A percentile compares a stretch with the other conserved stretches of the same genome.
phyloP scores from a whole-genome alignment of 2,113 vertebrate genomes.

The Procavia capensis region DNA sequence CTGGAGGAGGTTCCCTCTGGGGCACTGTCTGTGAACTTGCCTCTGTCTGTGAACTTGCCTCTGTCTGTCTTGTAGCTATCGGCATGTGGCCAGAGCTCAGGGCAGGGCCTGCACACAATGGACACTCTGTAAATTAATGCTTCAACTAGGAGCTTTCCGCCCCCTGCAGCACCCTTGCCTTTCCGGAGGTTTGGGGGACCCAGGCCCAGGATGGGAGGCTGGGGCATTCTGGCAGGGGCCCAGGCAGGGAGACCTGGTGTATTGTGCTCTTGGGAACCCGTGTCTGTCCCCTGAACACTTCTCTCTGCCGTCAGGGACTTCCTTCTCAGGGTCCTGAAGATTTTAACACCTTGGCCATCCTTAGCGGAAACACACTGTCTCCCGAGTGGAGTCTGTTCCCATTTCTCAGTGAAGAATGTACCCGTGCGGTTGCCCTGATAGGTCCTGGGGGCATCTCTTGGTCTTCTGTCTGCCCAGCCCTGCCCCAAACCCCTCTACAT shows the following conservation, averaged over 20 bases:
- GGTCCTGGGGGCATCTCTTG: accelerated
- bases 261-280: not conserved
- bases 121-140: no score
- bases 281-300: accelerated
- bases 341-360: no score
- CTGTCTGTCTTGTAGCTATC: accelerated
- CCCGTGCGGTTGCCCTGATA: accelerated
- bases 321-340: not conserved
- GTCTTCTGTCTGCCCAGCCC: not conserved
- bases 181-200: not conserved
- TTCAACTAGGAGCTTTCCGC: not conserved
- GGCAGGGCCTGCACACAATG: accelerated
- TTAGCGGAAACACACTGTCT: accelerated
- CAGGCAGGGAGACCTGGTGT: not conserved
- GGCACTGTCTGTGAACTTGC: not conserved
- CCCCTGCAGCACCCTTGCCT: accelerated
- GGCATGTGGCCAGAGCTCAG: not conserved
- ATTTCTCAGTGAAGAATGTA: accelerated
- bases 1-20: not conserved
- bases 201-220: no score
- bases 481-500: not conserved
- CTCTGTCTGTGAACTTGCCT: not conserved
- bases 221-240: not conserved
- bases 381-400: not conserved
- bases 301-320: not conserved